Base-by-base conservation (phyloP, 2,797 vertebrate species). In the Tiaroga cobitis region DNA sequence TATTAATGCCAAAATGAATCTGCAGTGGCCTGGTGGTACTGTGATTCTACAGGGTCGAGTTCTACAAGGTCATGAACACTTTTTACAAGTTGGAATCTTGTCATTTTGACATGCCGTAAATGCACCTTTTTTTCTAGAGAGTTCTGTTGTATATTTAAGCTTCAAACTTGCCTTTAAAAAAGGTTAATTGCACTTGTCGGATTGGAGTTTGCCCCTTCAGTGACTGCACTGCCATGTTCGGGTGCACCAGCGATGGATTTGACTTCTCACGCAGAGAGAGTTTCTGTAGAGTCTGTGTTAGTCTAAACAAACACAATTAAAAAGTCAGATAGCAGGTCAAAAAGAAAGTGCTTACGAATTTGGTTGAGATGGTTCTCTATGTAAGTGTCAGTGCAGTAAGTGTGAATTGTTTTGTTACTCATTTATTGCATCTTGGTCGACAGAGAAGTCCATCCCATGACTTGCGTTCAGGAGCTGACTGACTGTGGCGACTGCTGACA, bases 191-290 rank as follows among this genome's bases (percentile, higher is more conserved):
- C 65, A 93, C 86, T 13, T 89, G 87, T 39, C 18, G 63, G 15
- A 76, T 81, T 65, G 82, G 6, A 0, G n/a, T 65, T 32, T 41
- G 7, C 16, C 93, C 10, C 4, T 85, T 89, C 1, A 75, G 51
- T 0, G 93, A 91, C 86, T 91, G 91, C 9, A 94, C 82, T 34
- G 87, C 93, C 37, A 95, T 85, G 88, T 93, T 94, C 0, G 93
- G 93, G 67, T 93, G 93, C 34, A 94, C 92, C 49, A 95, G 34
- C 29, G 74, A 73, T 39, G 89, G 82, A 24, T 65, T 77, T 24
- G 39, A 4, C 11, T 5, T 13, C n/a, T 86, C 84, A 54, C 18
- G 88, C 73, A 93, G 1, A 0, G 92, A 88, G 24, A 94, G 89
- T 11, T 67, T n/a, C 68, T 92, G 91, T 85, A 94, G 81, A 2